Percentiles rank a stretch among this genome's conserved stretches.
Evolutionary conservation across 2,888 invertebrate genomes (phyloP).

Genomic region (Melipona beecheii): DNA sequence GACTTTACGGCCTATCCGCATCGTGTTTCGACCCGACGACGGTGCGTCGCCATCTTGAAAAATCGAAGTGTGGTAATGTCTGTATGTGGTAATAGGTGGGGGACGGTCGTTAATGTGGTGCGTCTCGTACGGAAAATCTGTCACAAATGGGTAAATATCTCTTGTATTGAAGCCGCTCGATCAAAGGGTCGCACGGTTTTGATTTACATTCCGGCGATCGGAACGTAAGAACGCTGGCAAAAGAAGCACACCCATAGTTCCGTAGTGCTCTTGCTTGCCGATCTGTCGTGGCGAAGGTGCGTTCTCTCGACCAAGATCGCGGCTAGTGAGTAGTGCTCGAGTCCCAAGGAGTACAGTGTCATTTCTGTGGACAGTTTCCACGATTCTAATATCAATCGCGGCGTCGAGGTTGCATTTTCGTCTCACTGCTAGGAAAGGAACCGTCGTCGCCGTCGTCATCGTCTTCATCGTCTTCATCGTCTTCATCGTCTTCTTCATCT

Average conservation of each 20-base stretch:
- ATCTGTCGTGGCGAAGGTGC: constrained; percentile 68
- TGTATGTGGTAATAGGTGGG: constrained; percentile 82
- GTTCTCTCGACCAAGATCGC: constrained; percentile 60
- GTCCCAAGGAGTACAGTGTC: constrained; percentile 55
- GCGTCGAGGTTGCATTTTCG: neutral
- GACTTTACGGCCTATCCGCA: constrained; percentile 64
- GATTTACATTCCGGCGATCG: constrained; percentile 22
- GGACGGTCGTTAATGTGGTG: constrained; percentile 81
- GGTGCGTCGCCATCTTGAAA: constrained; percentile 88
- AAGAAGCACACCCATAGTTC: constrained; percentile 63
- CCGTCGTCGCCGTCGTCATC: constrained; percentile 15
- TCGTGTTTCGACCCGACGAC: constrained; percentile 85
- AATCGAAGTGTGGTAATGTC: constrained; percentile 86
- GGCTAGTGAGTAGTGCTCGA: constrained; percentile 54
- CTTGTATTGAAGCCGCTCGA: constrained; percentile 65
- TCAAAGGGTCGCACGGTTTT: constrained; percentile 28
- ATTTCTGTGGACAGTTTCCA: constrained; percentile 39
- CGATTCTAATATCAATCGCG: constrained; percentile 7
- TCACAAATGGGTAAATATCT: constrained; percentile 83
- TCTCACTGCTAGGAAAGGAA: constrained; percentile 23
- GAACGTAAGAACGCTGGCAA: constrained; percentile 33
- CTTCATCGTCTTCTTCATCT: too few relatives aligned
- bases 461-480: too few relatives aligned
- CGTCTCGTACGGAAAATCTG: constrained; percentile 79
- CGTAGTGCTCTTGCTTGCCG: constrained; percentile 62